Percentiles rank a stretch among this genome's conserved stretches.
These are phyloP conservation scores for Prorops nasuta DNA, from an alignment of 1,140 invertebrate species.

Conservation along the genomic window DNA sequence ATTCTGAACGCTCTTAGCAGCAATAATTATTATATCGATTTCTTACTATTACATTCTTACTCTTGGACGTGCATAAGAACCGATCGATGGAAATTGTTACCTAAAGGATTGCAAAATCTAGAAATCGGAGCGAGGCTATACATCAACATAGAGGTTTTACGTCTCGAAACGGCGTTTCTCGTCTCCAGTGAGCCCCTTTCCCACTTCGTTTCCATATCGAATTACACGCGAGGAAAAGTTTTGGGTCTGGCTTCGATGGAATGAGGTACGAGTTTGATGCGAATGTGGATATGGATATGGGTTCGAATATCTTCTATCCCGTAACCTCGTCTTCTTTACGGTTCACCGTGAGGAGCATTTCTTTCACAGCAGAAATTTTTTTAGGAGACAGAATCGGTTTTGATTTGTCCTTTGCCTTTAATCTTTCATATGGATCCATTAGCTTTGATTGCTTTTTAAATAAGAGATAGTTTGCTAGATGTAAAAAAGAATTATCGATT, in stretches of 20 bases:
- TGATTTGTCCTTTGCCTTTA: constrained; percentile 28
- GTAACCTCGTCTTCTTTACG: constrained; percentile 23
- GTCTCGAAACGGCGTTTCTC: constrained; percentile 5
- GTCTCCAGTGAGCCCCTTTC: background rate
- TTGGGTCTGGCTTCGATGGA: constrained; percentile 26
- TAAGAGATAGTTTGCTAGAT: no score
- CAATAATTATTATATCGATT: no score
- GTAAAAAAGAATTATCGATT: no score
- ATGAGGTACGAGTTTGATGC: constrained; percentile 39
- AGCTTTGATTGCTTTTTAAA: no score
- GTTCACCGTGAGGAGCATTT: constrained; percentile 8
- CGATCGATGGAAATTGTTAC: no score
- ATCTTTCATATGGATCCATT: no score
- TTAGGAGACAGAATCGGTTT: constrained; percentile 28
- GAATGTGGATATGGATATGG: constrained; percentile 38
- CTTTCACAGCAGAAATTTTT: constrained; percentile 16
- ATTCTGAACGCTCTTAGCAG: no score
- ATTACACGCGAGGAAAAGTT: constrained; percentile 44
- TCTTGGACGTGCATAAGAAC: no score
- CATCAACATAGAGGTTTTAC: constrained; percentile 21
- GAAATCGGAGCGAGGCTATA: no score
- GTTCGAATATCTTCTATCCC: constrained; percentile 29
- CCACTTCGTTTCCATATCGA: constrained; percentile 39
- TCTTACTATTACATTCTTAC: no score
- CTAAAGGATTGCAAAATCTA: no score